Evolutionary conservation across 1,140 invertebrate genomes (phyloP).

Genomic region (Lethrus apterus): DNA sequence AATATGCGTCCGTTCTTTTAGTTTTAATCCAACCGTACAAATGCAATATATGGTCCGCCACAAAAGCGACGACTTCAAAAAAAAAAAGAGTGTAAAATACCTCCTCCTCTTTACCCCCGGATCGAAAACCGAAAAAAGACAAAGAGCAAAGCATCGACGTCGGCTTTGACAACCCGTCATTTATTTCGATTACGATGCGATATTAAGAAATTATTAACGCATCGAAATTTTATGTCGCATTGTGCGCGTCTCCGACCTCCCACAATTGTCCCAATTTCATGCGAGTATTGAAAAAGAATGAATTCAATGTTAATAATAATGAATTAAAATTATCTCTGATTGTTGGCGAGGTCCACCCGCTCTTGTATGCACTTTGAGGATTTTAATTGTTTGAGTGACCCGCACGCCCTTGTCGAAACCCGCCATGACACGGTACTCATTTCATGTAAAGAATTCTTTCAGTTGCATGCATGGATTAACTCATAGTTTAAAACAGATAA

Average conservation of each 20-base stretch:
- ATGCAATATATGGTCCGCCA: not conserved
- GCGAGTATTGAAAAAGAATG: not conserved
- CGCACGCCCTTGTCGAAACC: too few species aligned
- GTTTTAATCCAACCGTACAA: too few species aligned
- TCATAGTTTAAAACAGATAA: too few species aligned
- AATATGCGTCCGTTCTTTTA: too few species aligned
- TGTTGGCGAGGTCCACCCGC: constrained; percentile 6
- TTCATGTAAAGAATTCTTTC: too few species aligned
- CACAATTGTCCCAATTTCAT: constrained; percentile 20
- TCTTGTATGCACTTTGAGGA: constrained; percentile 6
- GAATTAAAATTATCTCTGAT: constrained; percentile 12
- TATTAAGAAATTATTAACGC: constrained; percentile 31
- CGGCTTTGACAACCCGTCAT: constrained; percentile 32
- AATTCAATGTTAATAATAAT: constrained; percentile 9
- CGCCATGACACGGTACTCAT: too few species aligned
- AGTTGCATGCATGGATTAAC: too few species aligned
- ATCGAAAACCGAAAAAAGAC: not conserved
- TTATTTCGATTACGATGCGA: constrained; percentile 33
- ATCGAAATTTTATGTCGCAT: constrained; percentile 22
- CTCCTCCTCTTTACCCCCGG: too few species aligned
- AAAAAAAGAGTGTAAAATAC: constrained; percentile 5
- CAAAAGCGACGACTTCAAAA: not conserved
- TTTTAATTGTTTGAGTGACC: constrained; percentile 19
- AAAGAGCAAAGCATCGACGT: not conserved
- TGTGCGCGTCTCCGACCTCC: constrained; percentile 22